Percentiles rank a stretch among this genome's conserved stretches.
These are phyloP conservation scores for Synergus itoensis DNA, from an alignment of 2,888 invertebrate genomes.

Conservation along the genomic window DNA sequence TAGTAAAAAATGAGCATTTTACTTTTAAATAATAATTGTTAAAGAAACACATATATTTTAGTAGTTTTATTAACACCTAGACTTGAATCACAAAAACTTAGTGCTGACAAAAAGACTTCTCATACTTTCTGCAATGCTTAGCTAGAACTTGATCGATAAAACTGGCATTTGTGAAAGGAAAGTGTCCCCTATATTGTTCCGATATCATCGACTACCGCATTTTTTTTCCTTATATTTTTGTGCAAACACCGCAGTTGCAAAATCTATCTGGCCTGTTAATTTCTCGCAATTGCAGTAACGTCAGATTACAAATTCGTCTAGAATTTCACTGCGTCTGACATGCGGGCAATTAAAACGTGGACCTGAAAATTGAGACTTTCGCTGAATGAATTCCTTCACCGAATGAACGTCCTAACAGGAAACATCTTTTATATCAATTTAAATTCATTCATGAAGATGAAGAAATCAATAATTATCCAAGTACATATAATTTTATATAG, in stretches of 20 bases:
- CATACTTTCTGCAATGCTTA: neutral
- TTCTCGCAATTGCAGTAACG: neutral
- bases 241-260: conserved; percentile 1
- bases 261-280: neutral
- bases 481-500: too few species aligned
- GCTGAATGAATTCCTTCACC: neutral
- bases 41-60: neutral
- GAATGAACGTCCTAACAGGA: neutral
- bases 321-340: neutral
- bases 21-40: neutral
- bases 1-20: too few species aligned
- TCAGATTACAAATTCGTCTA: conserved; percentile 4
- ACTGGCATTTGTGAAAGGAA: conserved; percentile 15
- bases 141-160: neutral
- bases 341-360: neutral
- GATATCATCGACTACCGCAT: conserved; percentile 5
- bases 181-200: conserved; percentile 19
- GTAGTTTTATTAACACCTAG: neutral
- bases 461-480: neutral
- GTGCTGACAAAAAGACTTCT: neutral
- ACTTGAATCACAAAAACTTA: neutral
- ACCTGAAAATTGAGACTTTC: neutral
- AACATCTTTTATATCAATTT: neutral
- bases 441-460: neutral
- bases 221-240: neutral